Conservation (phyloP, 2,797 vertebrate species). For the Hozukius guyotensis region DNA sequence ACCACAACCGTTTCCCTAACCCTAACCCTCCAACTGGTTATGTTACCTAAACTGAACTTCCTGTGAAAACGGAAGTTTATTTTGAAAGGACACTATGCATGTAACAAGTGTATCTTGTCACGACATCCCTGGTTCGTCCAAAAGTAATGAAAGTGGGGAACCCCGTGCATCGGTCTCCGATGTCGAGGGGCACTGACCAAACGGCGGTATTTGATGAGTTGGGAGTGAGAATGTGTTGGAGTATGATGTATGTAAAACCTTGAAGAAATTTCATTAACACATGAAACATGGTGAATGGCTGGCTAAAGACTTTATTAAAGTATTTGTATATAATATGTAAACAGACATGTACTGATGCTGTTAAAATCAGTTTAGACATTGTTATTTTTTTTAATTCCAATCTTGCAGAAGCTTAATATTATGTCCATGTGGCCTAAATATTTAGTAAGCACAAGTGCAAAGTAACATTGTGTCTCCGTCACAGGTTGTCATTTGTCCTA, state of each 20-base stretch:
- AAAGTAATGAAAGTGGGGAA: too few species aligned
- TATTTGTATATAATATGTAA: neutral
- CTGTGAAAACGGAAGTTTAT: too few species aligned
- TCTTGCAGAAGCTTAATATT: neutral
- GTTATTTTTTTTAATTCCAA: neutral
- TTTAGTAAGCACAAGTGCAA: neutral
- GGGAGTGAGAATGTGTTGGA: neutral
- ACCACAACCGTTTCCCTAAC: too few species aligned
- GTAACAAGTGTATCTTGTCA: rapidly evolving
- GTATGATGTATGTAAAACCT: neutral
- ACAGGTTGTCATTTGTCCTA: neutral
- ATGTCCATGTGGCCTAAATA: too few species aligned
- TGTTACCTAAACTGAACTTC: too few species aligned
- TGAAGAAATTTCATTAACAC: neutral
- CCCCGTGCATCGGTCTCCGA: too few species aligned
- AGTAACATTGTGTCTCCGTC: neutral
- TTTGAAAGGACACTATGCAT: too few species aligned
- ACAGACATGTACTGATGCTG: neutral
- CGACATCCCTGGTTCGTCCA: rapidly evolving
- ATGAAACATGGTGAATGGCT: neutral
- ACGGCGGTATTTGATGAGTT: too few species aligned
- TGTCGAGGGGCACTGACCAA: rapidly evolving
- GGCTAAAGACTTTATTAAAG: neutral
- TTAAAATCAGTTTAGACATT: neutral
- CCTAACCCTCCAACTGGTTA: too few species aligned